These are phyloP conservation scores for Drosophila trapezifrons DNA, from an alignment of 1,140 invertebrate genomes.

Conservation along the genomic window DNA sequence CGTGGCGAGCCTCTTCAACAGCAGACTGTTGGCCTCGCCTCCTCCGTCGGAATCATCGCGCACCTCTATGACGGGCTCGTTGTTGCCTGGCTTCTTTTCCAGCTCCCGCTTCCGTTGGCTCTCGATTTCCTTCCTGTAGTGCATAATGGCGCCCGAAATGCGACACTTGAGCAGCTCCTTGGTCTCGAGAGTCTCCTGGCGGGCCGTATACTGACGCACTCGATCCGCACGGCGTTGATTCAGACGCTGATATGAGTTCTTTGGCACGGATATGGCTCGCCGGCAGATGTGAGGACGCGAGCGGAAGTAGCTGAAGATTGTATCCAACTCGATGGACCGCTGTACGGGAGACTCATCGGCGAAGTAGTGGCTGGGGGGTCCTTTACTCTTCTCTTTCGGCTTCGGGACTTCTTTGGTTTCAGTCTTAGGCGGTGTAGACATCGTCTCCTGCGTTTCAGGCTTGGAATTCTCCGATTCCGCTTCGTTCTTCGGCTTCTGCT, in stretches of 20 bases:
- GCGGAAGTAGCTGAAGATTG: slow-evolving; percentile 49
- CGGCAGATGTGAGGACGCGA: slow-evolving; percentile 44
- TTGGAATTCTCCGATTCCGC: neutral
- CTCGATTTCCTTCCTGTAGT: slow-evolving; percentile 61
- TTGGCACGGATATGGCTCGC: slow-evolving; percentile 60
- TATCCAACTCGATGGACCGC: slow-evolving; percentile 50
- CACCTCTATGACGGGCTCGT: slow-evolving; percentile 38
- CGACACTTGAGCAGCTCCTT: slow-evolving; percentile 38
- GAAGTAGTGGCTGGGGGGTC: neutral
- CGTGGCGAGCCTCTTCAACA: neutral
- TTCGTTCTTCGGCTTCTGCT: neutral
- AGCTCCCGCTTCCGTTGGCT: slow-evolving; percentile 46
- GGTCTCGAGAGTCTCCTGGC: slow-evolving; percentile 33
- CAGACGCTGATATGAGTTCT: slow-evolving; percentile 50
- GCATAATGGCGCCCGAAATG: slow-evolving; percentile 37
- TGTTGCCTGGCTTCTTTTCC: neutral
- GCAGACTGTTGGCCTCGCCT: neutral
- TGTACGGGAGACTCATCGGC: neutral
- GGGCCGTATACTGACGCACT: neutral
- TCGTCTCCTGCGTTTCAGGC: neutral
- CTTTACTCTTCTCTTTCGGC: neutral
- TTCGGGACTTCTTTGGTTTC: slow-evolving; percentile 8
- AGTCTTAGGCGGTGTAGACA: neutral
- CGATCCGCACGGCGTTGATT: slow-evolving; percentile 48
- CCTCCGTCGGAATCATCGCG: slow-evolving; percentile 59